Conservation (phyloP, 2,888 invertebrate species). For the Stenoptilia bipunctidactyla region DNA sequence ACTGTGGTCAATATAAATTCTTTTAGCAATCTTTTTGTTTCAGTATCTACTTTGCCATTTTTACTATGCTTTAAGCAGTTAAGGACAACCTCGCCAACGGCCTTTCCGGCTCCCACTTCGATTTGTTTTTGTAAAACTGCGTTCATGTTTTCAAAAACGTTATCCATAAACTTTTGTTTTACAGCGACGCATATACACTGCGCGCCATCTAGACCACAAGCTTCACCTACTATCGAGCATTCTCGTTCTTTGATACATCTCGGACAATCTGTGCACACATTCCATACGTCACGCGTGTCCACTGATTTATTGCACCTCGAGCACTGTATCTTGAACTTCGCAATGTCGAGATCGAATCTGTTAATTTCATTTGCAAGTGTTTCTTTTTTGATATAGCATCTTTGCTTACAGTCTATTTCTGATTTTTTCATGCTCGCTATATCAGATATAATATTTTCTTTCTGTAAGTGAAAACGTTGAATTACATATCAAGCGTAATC, state of each 20-base stretch:
- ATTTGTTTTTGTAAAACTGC: conserved; percentile 39
- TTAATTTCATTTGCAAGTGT: conserved; percentile 27
- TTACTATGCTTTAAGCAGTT: conserved; percentile 37
- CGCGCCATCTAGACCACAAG: conserved; percentile 29
- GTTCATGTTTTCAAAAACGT: conserved; percentile 60
- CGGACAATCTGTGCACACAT: conserved; percentile 49
- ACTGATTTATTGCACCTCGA: conserved; percentile 34
- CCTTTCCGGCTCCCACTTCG: conserved; percentile 34
- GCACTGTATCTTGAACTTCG: conserved; percentile 27
- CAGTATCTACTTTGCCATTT: conserved; percentile 45
- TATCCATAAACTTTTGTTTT: conserved; percentile 48
- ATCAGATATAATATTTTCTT: conserved; percentile 34
- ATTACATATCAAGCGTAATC: too few relatives aligned
- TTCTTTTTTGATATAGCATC: conserved; percentile 23
- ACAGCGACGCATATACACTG: conserved; percentile 46
- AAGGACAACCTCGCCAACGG: conserved; percentile 37
- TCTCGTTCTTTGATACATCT: conserved; percentile 34
- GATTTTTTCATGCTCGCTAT: conserved; percentile 32
- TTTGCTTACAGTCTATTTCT: conserved; percentile 34
- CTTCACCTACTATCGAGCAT: conserved; percentile 28
- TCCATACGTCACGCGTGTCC: conserved; percentile 37
- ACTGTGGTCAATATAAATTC: conserved; percentile 42
- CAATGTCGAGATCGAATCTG: too few relatives aligned
- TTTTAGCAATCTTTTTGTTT: conserved; percentile 38
- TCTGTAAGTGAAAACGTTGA: conserved; percentile 29